Conservation (phyloP, 1,140 invertebrate genomes). For the Stegodyphus mimosarum region DNA sequence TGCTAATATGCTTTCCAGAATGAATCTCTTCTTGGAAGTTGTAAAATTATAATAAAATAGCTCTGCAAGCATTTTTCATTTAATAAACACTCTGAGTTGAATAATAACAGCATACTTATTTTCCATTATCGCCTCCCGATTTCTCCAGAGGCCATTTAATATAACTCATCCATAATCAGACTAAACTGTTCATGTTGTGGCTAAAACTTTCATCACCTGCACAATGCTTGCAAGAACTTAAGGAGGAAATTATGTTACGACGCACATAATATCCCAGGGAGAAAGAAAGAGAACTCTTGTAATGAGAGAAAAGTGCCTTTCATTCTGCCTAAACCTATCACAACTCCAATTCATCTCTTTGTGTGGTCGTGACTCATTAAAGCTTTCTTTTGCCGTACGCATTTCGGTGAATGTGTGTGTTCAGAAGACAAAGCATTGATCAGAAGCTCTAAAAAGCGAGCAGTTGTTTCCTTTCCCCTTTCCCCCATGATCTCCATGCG, state of each 20-base stretch:
- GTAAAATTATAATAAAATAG: no score
- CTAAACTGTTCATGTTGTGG: background rate
- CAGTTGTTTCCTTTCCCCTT: background rate
- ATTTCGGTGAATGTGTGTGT: background rate
- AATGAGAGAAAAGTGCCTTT: conserved; percentile 14
- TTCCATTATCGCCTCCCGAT: background rate
- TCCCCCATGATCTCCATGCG: no score
- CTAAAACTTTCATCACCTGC: conserved; percentile 13
- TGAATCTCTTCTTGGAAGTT: no score
- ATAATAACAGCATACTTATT: background rate
- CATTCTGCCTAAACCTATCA: conserved; percentile 29
- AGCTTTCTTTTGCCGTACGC: conserved; percentile 12
- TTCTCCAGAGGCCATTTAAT: background rate
- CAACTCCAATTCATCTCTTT: conserved; percentile 33
- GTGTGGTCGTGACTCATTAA: conserved; percentile 46
- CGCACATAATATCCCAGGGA: background rate
- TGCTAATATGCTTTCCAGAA: no score
- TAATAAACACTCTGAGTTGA: no score
- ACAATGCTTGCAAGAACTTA: background rate
- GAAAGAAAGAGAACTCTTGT: background rate
- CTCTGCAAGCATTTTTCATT: no score
- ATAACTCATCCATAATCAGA: conserved; percentile 14
- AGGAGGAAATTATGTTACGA: conserved; percentile 1
- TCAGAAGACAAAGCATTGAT: conserved; percentile 15
- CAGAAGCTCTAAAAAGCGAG: background rate